These are phyloP conservation scores for Drosophila aff. DNA, from an alignment of 1,140 invertebrate genomes.

Conservation along the genomic window DNA sequence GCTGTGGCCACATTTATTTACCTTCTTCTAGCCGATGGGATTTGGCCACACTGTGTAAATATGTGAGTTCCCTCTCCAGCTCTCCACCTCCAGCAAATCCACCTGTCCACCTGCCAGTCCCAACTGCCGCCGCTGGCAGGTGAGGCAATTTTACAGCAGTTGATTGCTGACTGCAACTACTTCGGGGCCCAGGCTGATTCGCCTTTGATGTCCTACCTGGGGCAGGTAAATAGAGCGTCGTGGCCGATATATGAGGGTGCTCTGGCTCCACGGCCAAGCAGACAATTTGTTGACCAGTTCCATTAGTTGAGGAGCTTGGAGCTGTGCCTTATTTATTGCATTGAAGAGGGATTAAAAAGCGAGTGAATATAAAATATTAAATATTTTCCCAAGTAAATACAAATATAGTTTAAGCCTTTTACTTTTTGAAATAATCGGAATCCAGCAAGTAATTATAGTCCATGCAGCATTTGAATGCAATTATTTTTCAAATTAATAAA, in stretches of 20 bases:
- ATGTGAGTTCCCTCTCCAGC: slow-evolving; percentile 25
- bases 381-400: too few species aligned
- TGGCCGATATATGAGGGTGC: slow-evolving; percentile 24
- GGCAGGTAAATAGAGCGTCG: slow-evolving; percentile 45
- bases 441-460: too few species aligned
- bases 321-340: slow-evolving; percentile 2
- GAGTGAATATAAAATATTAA: too few species aligned
- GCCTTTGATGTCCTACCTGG: slow-evolving; percentile 40
- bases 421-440: too few species aligned
- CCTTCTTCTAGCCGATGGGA: slow-evolving; percentile 46
- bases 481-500: not conserved
- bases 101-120: slow-evolving; percentile 12
- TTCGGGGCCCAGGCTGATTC: slow-evolving; percentile 8
- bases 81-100: not conserved
- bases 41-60: slow-evolving; percentile 65
- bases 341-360: not conserved
- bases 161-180: slow-evolving; percentile 41
- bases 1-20: slow-evolving; percentile 69
- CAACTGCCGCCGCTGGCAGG: slow-evolving; percentile 7
- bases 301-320: slow-evolving; percentile 2
- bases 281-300: slow-evolving; percentile 10
- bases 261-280: slow-evolving; percentile 8
- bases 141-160: slow-evolving; percentile 50
- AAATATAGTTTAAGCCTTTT: too few species aligned
- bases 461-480: not conserved